Base-by-base conservation (phyloP, 2,888 invertebrate species). In the Caprella mutica region DNA sequence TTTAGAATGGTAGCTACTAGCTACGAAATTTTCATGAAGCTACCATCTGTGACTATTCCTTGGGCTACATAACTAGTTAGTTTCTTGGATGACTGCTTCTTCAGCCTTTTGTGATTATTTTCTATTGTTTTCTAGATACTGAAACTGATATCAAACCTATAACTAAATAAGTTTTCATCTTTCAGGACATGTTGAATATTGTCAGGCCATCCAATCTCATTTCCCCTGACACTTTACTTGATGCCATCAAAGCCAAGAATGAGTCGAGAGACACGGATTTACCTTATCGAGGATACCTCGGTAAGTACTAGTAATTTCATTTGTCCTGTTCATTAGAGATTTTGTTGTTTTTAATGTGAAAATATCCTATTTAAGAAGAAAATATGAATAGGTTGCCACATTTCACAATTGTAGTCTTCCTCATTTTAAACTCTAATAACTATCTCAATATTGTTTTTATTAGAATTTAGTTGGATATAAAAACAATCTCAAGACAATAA, bases 171-270 rank as follows among this genome's bases (percentile, higher is more conserved):
- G 12, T 12, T 33, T 33, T 42, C 17, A 8, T 12, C 8, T 42
- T 92, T 35, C 83, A 85, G 62, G 92, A 94, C 71, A 76, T 98
- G 65, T 77, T 97, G 67, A 84, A 85, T 61, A 82, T 85, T 58
- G 96, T 98, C 26, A 79, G 97, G 38, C 87, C 90, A 0, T 86
- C 91, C 42, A 79, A 82, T 33, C 80, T 96, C 44, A 82, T 97
- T 40, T 83, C 86, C 30, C 83, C 96, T 0, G 92, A 97, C 72
- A 81, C 83, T 70, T 80, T 98, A 67, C 79, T 98, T 19, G 97
- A 97, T 75, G 96, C 96, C 50, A 93, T 97, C 64, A 85, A 88
- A 67, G 84, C 86, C 69, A 84, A 86, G 70, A 87, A 84, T 26
- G 84, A 84, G 70, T 83, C 82, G 57, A 78, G 83, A 61, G 83